These are phyloP conservation scores for Zaprionus africanus DNA, from an alignment of 1,140 invertebrate species.

Conservation along the genomic window DNA sequence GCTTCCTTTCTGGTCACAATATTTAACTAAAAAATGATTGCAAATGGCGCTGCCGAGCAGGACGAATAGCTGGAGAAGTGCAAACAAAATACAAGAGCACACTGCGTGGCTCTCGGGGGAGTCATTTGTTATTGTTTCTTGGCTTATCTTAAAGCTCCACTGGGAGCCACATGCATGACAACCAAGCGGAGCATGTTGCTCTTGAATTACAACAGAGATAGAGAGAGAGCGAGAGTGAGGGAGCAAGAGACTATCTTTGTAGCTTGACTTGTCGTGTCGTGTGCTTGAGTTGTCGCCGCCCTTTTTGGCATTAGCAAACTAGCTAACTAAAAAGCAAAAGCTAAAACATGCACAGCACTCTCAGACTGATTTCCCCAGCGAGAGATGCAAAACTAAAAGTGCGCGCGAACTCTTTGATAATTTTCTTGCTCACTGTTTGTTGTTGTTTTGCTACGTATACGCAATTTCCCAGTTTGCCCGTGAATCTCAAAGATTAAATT, in stretches of 20 bases:
- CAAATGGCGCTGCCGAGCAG: conserved; percentile 40
- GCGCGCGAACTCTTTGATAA: not conserved
- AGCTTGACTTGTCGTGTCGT: not conserved
- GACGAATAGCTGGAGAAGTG: not conserved
- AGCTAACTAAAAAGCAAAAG: conserved; percentile 38
- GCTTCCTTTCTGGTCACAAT: conserved; percentile 40
- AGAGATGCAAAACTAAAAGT: conserved; percentile 31
- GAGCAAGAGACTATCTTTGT: not conserved
- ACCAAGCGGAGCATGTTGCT: conserved; percentile 40
- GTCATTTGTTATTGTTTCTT: conserved; percentile 70
- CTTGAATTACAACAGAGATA: conserved; percentile 41
- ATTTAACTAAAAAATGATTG: conserved; percentile 70
- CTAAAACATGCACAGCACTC: conserved; percentile 22
- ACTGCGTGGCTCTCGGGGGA: conserved; percentile 56
- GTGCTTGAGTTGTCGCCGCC: not conserved
- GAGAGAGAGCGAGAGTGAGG: too few species aligned
- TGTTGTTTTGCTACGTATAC: conserved; percentile 18
- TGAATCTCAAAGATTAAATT: conserved; percentile 25
- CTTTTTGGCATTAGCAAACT: conserved; percentile 54
- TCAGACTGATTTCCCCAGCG: conserved; percentile 67
- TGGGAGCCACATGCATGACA: conserved; percentile 37
- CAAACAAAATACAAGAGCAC: conserved; percentile 12
- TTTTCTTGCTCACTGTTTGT: not conserved
- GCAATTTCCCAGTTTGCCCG: conserved; percentile 16
- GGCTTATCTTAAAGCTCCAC: conserved; percentile 59